phyloP scores from a whole-genome alignment of 37 sponge, comb jelly and placozoan genomes.

The Diacarnus erythraeanus region DNA sequence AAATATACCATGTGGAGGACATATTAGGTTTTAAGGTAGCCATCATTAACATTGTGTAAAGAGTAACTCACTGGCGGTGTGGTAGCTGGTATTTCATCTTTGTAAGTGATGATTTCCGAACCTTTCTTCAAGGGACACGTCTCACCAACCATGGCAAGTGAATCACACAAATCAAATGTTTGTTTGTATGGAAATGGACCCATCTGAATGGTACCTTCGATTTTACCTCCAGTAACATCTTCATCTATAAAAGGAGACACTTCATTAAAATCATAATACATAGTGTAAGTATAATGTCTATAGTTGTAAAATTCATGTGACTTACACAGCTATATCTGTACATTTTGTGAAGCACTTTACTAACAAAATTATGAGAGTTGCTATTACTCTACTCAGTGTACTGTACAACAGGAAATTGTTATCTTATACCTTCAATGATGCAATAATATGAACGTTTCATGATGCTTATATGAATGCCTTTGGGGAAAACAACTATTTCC shows the following conservation, averaged over 20 bases:
- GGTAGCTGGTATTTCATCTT: neutral
- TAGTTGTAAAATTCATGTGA: neutral
- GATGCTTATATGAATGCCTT: too few relatives aligned
- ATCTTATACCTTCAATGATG: too few relatives aligned
- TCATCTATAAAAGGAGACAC: neutral
- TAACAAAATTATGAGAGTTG: too few relatives aligned
- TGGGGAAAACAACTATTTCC: too few relatives aligned
- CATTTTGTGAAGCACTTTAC: too few relatives aligned
- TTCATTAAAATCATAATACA: neutral
- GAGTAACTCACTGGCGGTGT: slow-evolving; percentile 8
- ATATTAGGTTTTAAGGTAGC: too few relatives aligned
- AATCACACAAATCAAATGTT: slow-evolving; percentile 3
- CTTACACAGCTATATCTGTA: too few relatives aligned
- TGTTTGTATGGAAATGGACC: neutral
- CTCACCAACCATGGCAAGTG: neutral
- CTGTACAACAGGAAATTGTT: too few relatives aligned
- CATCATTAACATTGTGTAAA: too few relatives aligned
- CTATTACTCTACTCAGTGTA: too few relatives aligned
- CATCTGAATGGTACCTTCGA: neutral
- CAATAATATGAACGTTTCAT: too few relatives aligned
- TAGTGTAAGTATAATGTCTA: neutral
- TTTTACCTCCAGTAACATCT: neutral
- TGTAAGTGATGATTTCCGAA: neutral
- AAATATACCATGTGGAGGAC: too few relatives aligned
- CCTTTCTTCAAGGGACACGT: slow-evolving; percentile 9